phyloP scores from a whole-genome alignment of 2,113 vertebrate species.

The Grus americana region DNA sequence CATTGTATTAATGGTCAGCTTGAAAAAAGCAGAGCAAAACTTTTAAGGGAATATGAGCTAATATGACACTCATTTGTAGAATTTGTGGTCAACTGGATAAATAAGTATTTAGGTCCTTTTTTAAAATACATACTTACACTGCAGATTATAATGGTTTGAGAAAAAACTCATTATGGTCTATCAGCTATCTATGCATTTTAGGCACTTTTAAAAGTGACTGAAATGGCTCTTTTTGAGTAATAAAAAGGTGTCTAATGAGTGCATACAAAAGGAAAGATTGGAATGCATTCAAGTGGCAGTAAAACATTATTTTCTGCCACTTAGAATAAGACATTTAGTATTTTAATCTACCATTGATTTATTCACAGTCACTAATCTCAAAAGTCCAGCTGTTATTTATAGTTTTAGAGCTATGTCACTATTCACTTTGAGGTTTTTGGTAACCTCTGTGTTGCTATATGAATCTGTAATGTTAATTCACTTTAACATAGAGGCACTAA shows the following conservation, averaged over 20 bases:
- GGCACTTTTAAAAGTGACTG: not conserved
- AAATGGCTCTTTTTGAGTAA: conserved; percentile 29
- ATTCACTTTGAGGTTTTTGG: not conserved
- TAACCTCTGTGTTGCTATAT: not conserved
- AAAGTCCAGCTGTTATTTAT: not conserved
- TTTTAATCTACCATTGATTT: not conserved
- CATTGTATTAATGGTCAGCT: not conserved
- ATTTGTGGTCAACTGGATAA: not conserved
- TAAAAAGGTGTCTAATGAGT: not conserved
- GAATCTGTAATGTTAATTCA: not conserved
- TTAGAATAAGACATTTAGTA: not conserved
- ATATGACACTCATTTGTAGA: not conserved
- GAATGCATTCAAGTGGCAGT: not conserved
- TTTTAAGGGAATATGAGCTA: not conserved
- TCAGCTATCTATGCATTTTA: conserved; percentile 26
- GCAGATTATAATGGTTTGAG: not conserved
- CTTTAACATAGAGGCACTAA: not conserved
- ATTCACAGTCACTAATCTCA: not conserved
- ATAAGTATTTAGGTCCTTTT: conserved; percentile 12
- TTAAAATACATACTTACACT: conserved; percentile 16
- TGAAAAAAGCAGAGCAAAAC: not conserved
- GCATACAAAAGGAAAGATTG: not conserved
- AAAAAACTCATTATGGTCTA: not conserved
- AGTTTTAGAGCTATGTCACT: not conserved
- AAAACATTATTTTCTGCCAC: not conserved